Base-by-base conservation (phyloP, 2,888 invertebrate species). In the Choristoneura rosaceana region DNA sequence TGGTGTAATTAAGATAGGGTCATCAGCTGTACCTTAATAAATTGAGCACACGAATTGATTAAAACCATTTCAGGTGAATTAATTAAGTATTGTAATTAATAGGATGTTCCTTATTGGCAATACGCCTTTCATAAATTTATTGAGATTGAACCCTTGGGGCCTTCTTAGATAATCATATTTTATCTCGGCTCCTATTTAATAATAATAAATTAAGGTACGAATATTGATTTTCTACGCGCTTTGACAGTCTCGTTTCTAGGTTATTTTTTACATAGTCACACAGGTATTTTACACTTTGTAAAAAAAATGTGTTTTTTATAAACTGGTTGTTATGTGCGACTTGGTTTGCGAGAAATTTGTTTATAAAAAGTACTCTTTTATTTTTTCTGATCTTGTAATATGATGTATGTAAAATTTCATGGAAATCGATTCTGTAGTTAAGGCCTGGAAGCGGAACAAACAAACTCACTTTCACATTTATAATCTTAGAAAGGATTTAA, bases 31-130 rank as follows among this genome's bases (percentile, higher is more conserved):
- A 88, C 92, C 92, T 89, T 91, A 89, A 93, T 93, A 94, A 94
- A 94, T 94, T 90, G 91, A 87, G 87, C 87, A 86, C 84, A 82
- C 84, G 90, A 92, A 94, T 93, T 94, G 93, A 93, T 93, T 94
- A 93, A 92, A 93, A 90, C 93, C 90, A 92, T 93, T 93, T 84
- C 91, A 93, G 92, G 93, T 94, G 93, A 93, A 94, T 94, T 94
- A 93, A 94, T 94, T 93, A 92, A 93, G 92, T 92, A 93, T 93
- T 92, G 91, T 94, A 93, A 93, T 94, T 94, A 94, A 94, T 94
- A 93, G 91, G 90, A 93, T 92, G 89, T 92, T 90, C 90, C 92
- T 90, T 93, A 94, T 94, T 93, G 93, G 89, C 93, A 92, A 94
- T 93, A 93, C 92, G 93, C 93, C 93, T 93, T 94, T 93, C 92